Evolutionary conservation across 2,113 vertebrate species (phyloP), one percentile per base, ranked within the genome.

Genomic region (Poecilia latipinna): DNA sequence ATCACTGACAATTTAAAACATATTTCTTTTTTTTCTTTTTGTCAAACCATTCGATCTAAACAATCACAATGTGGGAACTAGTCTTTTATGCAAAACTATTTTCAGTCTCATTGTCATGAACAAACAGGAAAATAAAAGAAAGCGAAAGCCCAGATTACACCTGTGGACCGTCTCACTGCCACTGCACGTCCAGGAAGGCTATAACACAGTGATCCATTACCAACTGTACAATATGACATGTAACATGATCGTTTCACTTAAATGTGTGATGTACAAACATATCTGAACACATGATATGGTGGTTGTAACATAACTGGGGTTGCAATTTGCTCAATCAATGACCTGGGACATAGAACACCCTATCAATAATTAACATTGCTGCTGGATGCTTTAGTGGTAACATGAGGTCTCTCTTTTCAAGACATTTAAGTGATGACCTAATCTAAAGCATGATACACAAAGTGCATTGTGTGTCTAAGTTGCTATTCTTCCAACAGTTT

Each of bases 321-420:
- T 86, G 77, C 79, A 84, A 86, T 88, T 82, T 89, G 72, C 83
- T 88, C 80, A 57, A 90, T 93, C 92, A 78, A 92, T 92, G 90
- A 62, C 71, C 32, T 61, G 10, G 82, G 88, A 90, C 86, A 92
- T 37, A 69, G 77, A 77, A 88, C 48, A 87, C 85, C 76, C 74
- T 76, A 88, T 92, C 88, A 89, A 93, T 92, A 93, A 88, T 91
- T 81, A 79, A 87, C 61, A 71, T 42, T 74, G 1, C 60, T 70
- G 83, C 51, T 83, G 69, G 78, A 72, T 78, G 61, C 28, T 71
- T 39, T 28, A 8, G 65, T 78, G 71, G 65, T 78, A 68, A 67
- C 73, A 77, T 63, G 70, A 66, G 48, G 28, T 33, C 60, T 8
- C 31, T 61, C 35, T 66, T 69, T 48, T 72, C 26, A 48, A n/a